Evolutionary conservation across 2,113 vertebrate species (phyloP).

Genomic region (Gasterosteus aculeatus): DNA sequence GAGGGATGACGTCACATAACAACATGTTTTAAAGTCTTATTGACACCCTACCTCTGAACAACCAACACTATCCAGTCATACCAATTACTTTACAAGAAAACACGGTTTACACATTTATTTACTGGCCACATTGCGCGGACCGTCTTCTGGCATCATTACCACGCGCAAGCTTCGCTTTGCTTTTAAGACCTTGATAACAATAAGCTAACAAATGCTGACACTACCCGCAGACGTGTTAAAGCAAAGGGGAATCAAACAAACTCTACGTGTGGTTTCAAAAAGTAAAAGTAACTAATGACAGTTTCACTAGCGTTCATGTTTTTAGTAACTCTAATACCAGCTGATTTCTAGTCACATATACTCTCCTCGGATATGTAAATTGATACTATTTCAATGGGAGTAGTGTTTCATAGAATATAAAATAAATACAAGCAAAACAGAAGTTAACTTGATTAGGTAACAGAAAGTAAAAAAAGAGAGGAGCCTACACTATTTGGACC

Average conservation of each 20-base stretch:
- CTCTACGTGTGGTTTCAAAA: background rate
- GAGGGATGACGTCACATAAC: conserved; percentile 16
- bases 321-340: background rate
- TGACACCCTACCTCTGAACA: background rate
- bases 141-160: conserved; percentile 8
- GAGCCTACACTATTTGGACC: background rate
- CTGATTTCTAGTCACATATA: background rate
- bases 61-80: conserved; percentile 4
- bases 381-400: background rate
- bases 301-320: background rate
- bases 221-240: background rate
- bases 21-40: background rate
- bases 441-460: background rate
- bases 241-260: conserved; percentile 9
- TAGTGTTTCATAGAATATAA: background rate
- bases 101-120: conserved; percentile 23
- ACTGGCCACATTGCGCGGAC: background rate
- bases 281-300: background rate
- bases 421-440: background rate
- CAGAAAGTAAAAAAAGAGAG: background rate
- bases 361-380: background rate
- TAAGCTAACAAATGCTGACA: conserved; percentile 18
- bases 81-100: conserved; percentile 1
- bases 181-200: conserved; percentile 21
- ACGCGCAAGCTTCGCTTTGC: conserved; percentile 8